Evolutionary conservation across 2,797 vertebrate species (phyloP).

Genomic region (Aerospiza tachiro): DNA sequence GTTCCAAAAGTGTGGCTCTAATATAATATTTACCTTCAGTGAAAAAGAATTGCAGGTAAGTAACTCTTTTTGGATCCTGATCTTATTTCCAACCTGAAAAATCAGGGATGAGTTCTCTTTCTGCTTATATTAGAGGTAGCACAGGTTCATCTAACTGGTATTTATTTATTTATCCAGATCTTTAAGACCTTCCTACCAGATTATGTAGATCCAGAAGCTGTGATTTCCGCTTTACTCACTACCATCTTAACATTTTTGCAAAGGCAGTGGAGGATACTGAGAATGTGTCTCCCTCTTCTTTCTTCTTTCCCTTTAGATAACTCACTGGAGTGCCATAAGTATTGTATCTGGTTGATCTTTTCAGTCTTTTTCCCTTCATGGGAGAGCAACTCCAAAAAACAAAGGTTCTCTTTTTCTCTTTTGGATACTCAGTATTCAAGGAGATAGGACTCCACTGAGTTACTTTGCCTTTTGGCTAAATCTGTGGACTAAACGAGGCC

Average conservation of each 20-base stretch:
- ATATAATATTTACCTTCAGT: slow-evolving; percentile 62
- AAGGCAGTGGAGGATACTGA: background rate
- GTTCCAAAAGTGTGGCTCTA: slow-evolving; percentile 58
- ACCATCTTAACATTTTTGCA: background rate
- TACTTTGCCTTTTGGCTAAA: background rate
- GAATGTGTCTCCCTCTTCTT: background rate
- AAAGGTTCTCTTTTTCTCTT: background rate
- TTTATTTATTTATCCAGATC: background rate
- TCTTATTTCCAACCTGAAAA: background rate
- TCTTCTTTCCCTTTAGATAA: background rate
- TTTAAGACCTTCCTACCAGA: background rate
- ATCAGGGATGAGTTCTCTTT: background rate
- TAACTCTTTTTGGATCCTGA: slow-evolving; percentile 5
- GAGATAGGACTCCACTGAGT: background rate
- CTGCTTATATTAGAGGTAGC: background rate
- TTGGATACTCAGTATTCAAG: background rate
- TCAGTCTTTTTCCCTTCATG: background rate
- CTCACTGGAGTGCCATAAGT: background rate
- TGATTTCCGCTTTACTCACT: background rate
- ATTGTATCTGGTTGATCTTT: background rate
- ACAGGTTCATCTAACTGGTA: background rate
- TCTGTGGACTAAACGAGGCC: background rate
- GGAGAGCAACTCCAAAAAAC: background rate
- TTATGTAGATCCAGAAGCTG: background rate
- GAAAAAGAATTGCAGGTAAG: slow-evolving; percentile 62